Evolutionary conservation across 2,797 vertebrate species (phyloP).

Genomic region (Ispidina picta): DNA sequence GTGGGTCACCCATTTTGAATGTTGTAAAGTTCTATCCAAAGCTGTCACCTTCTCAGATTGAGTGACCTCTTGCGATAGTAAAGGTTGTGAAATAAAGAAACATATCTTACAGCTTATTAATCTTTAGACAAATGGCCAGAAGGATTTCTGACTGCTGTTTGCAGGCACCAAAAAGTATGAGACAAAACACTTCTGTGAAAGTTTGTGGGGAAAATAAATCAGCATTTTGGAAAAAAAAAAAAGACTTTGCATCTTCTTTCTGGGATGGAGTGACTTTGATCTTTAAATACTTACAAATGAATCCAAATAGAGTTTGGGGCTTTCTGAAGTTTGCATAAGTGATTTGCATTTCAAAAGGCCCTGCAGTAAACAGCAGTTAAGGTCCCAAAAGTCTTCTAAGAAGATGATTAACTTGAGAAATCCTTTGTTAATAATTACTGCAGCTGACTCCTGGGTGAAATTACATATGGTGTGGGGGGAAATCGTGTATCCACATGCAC

Average conservation of each 20-base stretch:
- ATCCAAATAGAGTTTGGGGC: slow-evolving; percentile 39
- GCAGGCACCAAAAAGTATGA: neutral
- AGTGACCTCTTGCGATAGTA: neutral
- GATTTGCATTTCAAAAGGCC: slow-evolving; percentile 63
- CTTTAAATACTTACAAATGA: slow-evolving; percentile 58
- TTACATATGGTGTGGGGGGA: neutral
- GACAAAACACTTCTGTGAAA: neutral
- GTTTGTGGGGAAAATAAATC: slow-evolving; percentile 18
- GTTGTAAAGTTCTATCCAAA: slow-evolving; percentile 12
- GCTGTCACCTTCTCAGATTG: slow-evolving; percentile 30
- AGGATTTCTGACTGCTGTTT: slow-evolving; percentile 5
- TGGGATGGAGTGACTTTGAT: slow-evolving; percentile 20
- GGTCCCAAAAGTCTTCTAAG: slow-evolving; percentile 44
- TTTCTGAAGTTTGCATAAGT: slow-evolving; percentile 35
- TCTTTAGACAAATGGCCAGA: neutral
- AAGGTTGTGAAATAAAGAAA: slow-evolving; percentile 40
- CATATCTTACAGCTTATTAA: neutral
- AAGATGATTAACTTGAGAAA: slow-evolving; percentile 54
- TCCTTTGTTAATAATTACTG: slow-evolving; percentile 48
- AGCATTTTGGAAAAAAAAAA: neutral
- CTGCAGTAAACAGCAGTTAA: slow-evolving; percentile 34
- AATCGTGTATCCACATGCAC: neutral
- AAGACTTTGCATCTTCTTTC: slow-evolving; percentile 4
- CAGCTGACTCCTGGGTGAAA: slow-evolving; percentile 12
- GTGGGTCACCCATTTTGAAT: neutral